Evolutionary conservation across 2,113 vertebrate species (phyloP), one percentile per base, ranked within the genome.

Genomic region (Mustelus asterias): DNA sequence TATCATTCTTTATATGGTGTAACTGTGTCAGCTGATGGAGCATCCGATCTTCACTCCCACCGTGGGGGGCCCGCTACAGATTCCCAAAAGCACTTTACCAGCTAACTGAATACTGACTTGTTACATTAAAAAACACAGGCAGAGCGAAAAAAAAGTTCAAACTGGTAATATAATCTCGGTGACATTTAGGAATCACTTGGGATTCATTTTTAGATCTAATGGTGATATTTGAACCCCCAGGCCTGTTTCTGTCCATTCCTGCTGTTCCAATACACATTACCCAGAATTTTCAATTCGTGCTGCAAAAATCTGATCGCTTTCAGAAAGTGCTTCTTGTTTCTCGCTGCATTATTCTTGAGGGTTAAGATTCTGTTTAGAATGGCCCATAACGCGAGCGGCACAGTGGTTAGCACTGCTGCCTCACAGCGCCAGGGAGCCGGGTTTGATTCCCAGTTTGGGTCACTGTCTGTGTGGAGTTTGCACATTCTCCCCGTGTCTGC

Each of bases 201-300:
- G 89, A 67, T 67, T 93, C 60, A 93, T 65, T 93, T 93, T 93
- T 93, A 93, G 89, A 93, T 93, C 63, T 37, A 22, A 93, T 93
- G 33, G 58, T 10, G 89, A 67, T 60, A 93, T 63, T 67, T 22
- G 58, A 93, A 37, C 89, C 33, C 33, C n/a, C 29, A 76, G 72
- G 9, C 65, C n/a, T n/a, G 33, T 18, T 63, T 65, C 60, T 65
- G 16, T 37, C 0, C 60, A 63, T 63, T 18, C 60, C 33, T 4
- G 33, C 29, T 16, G 11, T 58, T 58, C 86, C 10, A 26, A 14
- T 13, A 16, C 54, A 58, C 13, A 58, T 92, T 20, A 33, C 7
- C 18, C 5, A n/a, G 22, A n/a, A 65, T 67, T 93, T 65, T 65
- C 89, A 37, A 93, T 65, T 67, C 41, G 33, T 18, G 5, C 6